Evolutionary conservation across 2,113 vertebrate genomes (phyloP), one percentile per base, ranked within the genome.

Genomic region (Istiophorus platypterus): DNA sequence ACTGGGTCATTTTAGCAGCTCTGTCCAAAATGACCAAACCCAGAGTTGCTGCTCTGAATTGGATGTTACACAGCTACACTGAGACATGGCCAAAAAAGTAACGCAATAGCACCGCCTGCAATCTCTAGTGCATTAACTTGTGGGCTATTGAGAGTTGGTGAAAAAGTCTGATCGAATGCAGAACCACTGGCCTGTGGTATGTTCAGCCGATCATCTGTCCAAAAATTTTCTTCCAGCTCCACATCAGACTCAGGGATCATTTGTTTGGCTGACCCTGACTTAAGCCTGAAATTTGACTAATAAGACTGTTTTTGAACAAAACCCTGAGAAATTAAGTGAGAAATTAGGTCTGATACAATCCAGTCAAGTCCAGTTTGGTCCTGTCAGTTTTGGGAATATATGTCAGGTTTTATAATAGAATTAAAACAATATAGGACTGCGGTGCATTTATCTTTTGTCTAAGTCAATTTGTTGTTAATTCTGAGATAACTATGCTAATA

Each of bases 11-110:
- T 84, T 85, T 34, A 90, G 67, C 15, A 68, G 49, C 62, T 62
- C 68, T 54, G 26, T 91, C 80, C 70, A 87, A 82, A 87, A 89
- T 68, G 90, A 81, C 86, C 89, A 78, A 85, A 84, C 84, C 72
- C 84, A 63, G 72, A 80, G 72, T 80, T 75, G 54, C 71, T 84
- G 77, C 54, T 69, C 77, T 49, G 69, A 75, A 64, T 41, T 76
- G 58, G 66, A 76, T 22, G 52, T 67, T 71, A 7, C 42, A 65
- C 22, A 67, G 65, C 79, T 82, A 67, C 64, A 71, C 10, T 0
- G 7, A 62, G 67, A 42, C 29, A 4, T 3, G 27, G 77, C 85
- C 80, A 93, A 75, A 87, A 87, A 76, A 34, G 71, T 81, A 90
- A 82, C 22, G 41, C 82, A 88, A 86, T 74, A 71, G 66, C 52